phyloP scores from a whole-genome alignment of 2,888 invertebrate species.

The Falcaria lacertinaria region DNA sequence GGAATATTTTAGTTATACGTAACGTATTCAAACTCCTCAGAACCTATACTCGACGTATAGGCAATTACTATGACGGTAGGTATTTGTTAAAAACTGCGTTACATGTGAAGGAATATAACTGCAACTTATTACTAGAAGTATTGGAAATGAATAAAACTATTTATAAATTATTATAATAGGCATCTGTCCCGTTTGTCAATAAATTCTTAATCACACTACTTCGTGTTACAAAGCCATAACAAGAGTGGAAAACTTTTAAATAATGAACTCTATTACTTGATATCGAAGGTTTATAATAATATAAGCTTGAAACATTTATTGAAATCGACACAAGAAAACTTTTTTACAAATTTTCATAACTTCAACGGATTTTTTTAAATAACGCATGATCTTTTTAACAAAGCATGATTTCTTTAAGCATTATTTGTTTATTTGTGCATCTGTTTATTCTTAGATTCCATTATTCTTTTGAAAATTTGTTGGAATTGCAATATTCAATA shows the following conservation, averaged over 20 bases:
- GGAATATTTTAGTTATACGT: slow-evolving; percentile 24
- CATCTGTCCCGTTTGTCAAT: slow-evolving; percentile 58
- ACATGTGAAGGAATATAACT: background rate
- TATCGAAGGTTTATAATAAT: slow-evolving; percentile 6
- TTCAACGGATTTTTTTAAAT: no score
- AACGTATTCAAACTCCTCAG: background rate
- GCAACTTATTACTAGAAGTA: slow-evolving; percentile 23
- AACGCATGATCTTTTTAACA: no score
- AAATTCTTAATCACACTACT: slow-evolving; percentile 52
- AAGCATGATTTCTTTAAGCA: no score
- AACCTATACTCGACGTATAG: background rate
- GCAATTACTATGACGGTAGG: background rate
- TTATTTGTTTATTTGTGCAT: background rate
- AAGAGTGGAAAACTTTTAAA: slow-evolving; percentile 4
- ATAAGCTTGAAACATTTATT: background rate
- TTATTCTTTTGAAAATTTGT: slow-evolving; percentile 45
- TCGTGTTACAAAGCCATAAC: slow-evolving; percentile 32
- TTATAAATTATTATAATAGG: slow-evolving; percentile 34
- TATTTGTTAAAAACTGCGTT: background rate
- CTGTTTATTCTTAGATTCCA: slow-evolving; percentile 47
- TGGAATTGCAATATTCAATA: slow-evolving; percentile 50
- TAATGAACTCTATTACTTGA: slow-evolving; percentile 24
- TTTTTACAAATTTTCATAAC: background rate
- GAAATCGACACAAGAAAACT: background rate
- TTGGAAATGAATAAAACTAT: slow-evolving; percentile 33